A percentile compares a stretch with the other conserved stretches of the same genome.
phyloP scores from a whole-genome alignment of 2,888 invertebrate species.

The Nezara viridula region DNA sequence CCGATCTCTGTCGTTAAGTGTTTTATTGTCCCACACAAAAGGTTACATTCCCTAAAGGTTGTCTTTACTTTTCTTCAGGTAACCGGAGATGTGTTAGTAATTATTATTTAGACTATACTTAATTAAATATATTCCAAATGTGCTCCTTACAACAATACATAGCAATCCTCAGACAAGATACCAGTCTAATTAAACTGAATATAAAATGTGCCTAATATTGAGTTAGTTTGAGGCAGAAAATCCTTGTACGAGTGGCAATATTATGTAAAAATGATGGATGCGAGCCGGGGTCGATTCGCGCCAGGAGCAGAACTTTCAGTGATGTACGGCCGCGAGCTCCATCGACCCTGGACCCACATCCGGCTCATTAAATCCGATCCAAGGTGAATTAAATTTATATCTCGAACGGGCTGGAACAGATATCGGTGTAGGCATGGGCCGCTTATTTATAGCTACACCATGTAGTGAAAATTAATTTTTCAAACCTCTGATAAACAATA shows the following conservation, averaged over 20 bases:
- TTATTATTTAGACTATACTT: too few relatives aligned
- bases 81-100: too few relatives aligned
- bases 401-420: neutral
- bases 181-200: too few relatives aligned
- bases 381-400: slow-evolving; percentile 6
- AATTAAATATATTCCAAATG: too few relatives aligned
- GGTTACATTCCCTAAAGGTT: too few relatives aligned
- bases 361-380: slow-evolving; percentile 18
- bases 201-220: too few relatives aligned
- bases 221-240: too few relatives aligned
- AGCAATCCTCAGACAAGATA: too few relatives aligned
- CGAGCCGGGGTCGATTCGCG: neutral
- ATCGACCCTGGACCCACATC: neutral
- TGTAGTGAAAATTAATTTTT: neutral
- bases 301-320: slow-evolving; percentile 6
- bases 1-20: too few relatives aligned
- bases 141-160: too few relatives aligned
- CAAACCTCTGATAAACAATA: neutral
- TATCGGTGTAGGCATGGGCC: neutral
- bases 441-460: neutral
- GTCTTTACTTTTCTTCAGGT: too few relatives aligned
- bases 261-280: slow-evolving; percentile 26
- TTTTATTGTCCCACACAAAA: too few relatives aligned
- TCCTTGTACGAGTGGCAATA: neutral
- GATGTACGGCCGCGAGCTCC: neutral